Base-by-base conservation (phyloP, 2,113 vertebrate genomes). In the Amphilophus citrinellus region DNA sequence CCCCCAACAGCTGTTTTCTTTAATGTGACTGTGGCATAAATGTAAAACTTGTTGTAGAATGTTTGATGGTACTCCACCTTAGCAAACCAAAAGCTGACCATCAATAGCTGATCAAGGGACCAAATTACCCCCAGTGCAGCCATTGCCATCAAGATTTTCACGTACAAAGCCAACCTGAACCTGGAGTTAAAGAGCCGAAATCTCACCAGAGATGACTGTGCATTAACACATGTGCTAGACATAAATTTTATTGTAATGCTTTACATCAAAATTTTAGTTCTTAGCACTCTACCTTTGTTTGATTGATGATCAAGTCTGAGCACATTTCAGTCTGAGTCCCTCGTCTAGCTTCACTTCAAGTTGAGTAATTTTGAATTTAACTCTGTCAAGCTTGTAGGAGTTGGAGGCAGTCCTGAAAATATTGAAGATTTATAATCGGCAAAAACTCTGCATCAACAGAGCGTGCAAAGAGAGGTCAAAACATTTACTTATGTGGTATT, bases 381-480 rank as follows among this genome's bases (percentile, higher is more conserved):
- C 27, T 53, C 27, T 56, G 68, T 32, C 68, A 73, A 35, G 18
- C 68, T 50, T 53, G 47, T 56, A 56, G 68, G 56, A 73, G 68
- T 73, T 73, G 68, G 68, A 73, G 18, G 68, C 47, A 35, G 77
- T 50, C 17, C 14, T 65, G 39, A 42, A 60, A 73, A 82, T 6
- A 73, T 9, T 6, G 6, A 13, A 59, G 24, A 63, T 61, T 65
- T 80, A 57, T 20, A 27, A 57, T 62, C 3, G 2, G 20, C 10
- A 15, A 32, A 80, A 13, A 6, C 47, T 71, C 24, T 56, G 68
- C 1, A 0, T 47, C 62, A 77, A 59, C 10, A 9, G 63, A 18
- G 17, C 44, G 18, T 42, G 53, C 18, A 71, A 63, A 76, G 60
- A 81, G 35, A 86, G 62, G 76, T 84, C 77, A 80, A 47, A 79